Conservation (phyloP, 2,113 vertebrate species). For the Antechinus flavipes region DNA sequence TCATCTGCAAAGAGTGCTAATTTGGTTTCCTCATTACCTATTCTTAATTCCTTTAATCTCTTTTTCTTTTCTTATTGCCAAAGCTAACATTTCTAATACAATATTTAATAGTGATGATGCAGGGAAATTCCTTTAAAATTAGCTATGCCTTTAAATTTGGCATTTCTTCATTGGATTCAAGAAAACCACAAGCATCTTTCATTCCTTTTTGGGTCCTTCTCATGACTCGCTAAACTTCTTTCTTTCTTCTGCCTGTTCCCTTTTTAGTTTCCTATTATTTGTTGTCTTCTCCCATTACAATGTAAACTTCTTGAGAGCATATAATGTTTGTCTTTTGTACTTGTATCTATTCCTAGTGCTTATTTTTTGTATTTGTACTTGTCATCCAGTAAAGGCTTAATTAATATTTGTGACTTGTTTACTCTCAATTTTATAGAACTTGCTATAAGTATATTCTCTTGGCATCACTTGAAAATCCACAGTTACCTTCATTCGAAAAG, state of each 20-base stretch:
- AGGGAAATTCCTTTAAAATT: not conserved
- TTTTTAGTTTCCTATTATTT: not conserved
- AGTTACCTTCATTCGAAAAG: not conserved
- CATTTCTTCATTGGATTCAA: not conserved
- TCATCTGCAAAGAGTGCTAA: too few relatives aligned
- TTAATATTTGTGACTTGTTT: not conserved
- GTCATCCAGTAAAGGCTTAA: not conserved
- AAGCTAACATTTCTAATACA: too few relatives aligned
- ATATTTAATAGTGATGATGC: too few relatives aligned
- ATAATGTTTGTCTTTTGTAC: not conserved
- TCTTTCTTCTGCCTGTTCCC: not conserved
- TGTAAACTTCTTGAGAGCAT: not conserved
- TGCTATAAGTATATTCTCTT: not conserved
- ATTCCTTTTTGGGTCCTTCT: not conserved
- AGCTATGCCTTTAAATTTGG: not conserved
- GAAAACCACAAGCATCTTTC: not conserved
- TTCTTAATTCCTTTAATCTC: too few relatives aligned
- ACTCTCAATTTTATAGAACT: not conserved
- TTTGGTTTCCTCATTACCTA: too few relatives aligned
- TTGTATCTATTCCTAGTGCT: not conserved
- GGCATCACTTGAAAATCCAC: not conserved
- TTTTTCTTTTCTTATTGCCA: too few relatives aligned
- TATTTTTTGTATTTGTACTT: too few relatives aligned
- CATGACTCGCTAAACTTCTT: not conserved
- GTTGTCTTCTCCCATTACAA: not conserved